These are phyloP conservation scores for Macroteleia sp. DNA, from an alignment of 2,888 invertebrate species.

Conservation along the genomic window DNA sequence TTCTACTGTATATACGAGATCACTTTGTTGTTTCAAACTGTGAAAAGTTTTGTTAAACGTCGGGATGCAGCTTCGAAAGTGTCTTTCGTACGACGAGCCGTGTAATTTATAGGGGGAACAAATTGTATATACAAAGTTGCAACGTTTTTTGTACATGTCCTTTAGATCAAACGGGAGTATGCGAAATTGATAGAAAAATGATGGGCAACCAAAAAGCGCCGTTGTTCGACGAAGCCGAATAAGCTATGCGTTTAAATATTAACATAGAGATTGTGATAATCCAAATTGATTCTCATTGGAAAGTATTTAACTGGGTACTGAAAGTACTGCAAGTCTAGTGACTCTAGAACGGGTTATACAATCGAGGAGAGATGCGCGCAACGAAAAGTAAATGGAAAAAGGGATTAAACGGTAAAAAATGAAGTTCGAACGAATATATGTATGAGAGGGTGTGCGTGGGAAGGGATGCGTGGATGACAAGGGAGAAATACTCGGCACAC, in stretches of 20 bases:
- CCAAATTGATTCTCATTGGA: slow-evolving; percentile 58
- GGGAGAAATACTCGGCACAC: slow-evolving; percentile 76
- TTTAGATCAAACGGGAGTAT: not conserved
- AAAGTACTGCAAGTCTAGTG: slow-evolving; percentile 61
- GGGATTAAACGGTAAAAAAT: slow-evolving; percentile 40
- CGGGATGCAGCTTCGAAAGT: slow-evolving; percentile 7
- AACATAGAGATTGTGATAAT: slow-evolving; percentile 60
- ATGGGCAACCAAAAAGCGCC: slow-evolving; percentile 13
- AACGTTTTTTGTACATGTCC: slow-evolving; percentile 8
- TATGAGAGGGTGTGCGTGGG: slow-evolving; percentile 51
- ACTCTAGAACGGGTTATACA: slow-evolving; percentile 55
- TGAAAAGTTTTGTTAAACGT: slow-evolving; percentile 7
- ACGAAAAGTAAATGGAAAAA: slow-evolving; percentile 46
- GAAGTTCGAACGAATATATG: slow-evolving; percentile 42
- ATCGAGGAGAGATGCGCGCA: slow-evolving; percentile 27
- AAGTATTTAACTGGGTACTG: slow-evolving; percentile 39
- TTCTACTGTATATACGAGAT: not conserved
- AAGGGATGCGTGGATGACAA: slow-evolving; percentile 46
- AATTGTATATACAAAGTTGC: slow-evolving; percentile 22
- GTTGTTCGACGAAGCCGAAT: slow-evolving; percentile 7
- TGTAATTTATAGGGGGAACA: slow-evolving; percentile 10
- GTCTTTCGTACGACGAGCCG: not conserved
- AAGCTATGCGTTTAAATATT: slow-evolving; percentile 42
- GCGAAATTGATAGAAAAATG: not conserved
- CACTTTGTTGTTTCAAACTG: slow-evolving; percentile 6